Conservation (phyloP, 2,113 vertebrate genomes). For the Oxyruncus cristatus region DNA sequence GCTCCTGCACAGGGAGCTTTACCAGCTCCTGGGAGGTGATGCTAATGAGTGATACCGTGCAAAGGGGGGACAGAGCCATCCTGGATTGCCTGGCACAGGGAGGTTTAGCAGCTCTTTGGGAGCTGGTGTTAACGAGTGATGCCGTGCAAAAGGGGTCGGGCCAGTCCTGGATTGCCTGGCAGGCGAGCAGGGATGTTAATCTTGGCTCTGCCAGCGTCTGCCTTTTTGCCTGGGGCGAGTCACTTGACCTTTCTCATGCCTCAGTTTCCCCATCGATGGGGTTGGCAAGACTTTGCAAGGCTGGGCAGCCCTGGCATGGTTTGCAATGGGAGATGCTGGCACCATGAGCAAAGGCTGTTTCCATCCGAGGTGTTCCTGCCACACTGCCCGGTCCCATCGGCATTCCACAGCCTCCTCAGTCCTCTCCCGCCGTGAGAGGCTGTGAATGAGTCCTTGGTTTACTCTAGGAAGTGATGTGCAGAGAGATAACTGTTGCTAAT, state of each 20-base stretch:
- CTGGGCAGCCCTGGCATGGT: not conserved
- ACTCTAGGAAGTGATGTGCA: not conserved
- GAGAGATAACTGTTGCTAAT: slow-evolving; percentile 24
- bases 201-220: not conserved
- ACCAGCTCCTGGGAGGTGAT: not conserved
- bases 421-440: not conserved
- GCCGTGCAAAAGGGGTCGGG: not conserved
- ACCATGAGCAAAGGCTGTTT: not conserved
- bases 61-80: not conserved
- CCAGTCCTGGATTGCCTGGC: not conserved
- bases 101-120: not conserved
- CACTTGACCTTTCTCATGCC: not conserved
- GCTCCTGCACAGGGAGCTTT: not conserved
- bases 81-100: not conserved
- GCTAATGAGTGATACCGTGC: not conserved
- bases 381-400: fast-evolving
- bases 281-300: not conserved
- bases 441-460: not conserved
- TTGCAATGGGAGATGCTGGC: not conserved
- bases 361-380: not conserved
- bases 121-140: not conserved
- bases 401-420: not conserved
- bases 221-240: not conserved
- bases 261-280: not conserved
- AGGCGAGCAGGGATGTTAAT: not conserved